Evolutionary conservation across 2,113 vertebrate genomes (phyloP), one percentile per base, ranked within the genome.

Genomic region (Dolichallabes microphthalmus): DNA sequence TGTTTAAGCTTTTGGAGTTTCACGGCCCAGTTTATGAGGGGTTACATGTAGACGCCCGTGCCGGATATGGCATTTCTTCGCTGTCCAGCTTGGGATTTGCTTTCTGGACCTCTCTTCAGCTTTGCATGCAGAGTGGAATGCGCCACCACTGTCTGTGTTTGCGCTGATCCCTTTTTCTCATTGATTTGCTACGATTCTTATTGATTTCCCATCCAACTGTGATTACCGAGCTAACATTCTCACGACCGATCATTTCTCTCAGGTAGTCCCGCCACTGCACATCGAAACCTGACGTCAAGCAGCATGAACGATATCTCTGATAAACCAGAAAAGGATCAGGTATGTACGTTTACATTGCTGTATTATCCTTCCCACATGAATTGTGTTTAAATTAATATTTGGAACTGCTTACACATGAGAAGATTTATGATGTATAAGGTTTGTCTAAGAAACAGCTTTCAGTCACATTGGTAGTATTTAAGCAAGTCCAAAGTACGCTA

Each of bases 301-400:
- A 99, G 97, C 88, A 89, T 99, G 89, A 98, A 97, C 0, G 97
- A 99, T 92, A 97, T 99, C 89, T 99, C 98, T 0, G 98, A 99
- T 93, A 99, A 99, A 87, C 98, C 98, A 1, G 98, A 98, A 58
- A 99, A 98, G 87, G 97, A 99, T 14, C 98, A 99, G 96, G 98
- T 99, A 91, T 95, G 96, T 86, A 13, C 0, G 1, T 10, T 22
- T 53, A 25, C 11, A 61, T 25, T 45, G 7, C 45, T 45, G 13
- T 77, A 30, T 25, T 66, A 27, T 73, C 57, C 3, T 80, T 32
- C 25, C 12, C 4, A 11, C 11, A 57, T 58, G 5, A 19, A 66
- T 52, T 27, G 15, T 61, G 30, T n/a, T 30, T 32, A 8, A n/a
- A 19, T 52, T 68, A 35, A 22, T 30, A 55, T 22, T 20, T 81